Conservation (phyloP, 1,140 invertebrate genomes). For the Drosophila virilis region DNA sequence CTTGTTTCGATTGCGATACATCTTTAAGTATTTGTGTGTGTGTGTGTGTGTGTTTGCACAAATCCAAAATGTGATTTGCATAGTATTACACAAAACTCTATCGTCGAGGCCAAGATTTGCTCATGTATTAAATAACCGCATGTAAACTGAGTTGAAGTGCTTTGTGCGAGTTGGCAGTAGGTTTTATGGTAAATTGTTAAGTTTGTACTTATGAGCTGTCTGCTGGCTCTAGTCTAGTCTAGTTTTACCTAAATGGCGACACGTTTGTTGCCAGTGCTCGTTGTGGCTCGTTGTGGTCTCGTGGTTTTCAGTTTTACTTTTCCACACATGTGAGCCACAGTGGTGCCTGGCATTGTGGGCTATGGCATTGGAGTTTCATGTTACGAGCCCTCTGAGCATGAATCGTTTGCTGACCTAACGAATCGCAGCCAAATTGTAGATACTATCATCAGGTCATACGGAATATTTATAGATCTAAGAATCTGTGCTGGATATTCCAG, state of each 20-base stretch:
- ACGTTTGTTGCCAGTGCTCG: conserved; percentile 37
- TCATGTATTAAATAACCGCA: conserved; percentile 41
- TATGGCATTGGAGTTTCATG: conserved; percentile 67
- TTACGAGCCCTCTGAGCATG: conserved; percentile 41
- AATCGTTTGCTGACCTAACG: not conserved
- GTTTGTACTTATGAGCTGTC: conserved; percentile 34
- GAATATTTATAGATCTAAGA: not conserved
- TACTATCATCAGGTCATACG: not conserved
- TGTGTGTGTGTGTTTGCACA: not conserved
- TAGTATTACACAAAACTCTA: conserved; percentile 28
- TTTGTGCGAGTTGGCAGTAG: conserved; percentile 8
- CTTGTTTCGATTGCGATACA: not conserved
- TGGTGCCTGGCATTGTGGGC: conserved; percentile 41
- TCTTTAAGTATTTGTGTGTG: conserved; percentile 1
- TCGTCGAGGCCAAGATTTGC: conserved; percentile 22
- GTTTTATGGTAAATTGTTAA: conserved; percentile 33
- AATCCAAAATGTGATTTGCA: conserved; percentile 23
- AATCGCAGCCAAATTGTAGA: conserved; percentile 10
- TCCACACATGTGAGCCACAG: not conserved
- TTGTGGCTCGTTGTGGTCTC: conserved; percentile 62
- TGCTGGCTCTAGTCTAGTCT: conserved; percentile 11
- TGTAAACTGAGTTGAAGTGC: conserved; percentile 20
- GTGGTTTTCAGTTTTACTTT: conserved; percentile 59
- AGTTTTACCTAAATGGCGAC: conserved; percentile 30
- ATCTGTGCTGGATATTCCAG: not conserved